These are phyloP conservation scores for Nasonia longicornis DNA, from an alignment of 1,140 invertebrate genomes.

Conservation along the genomic window DNA sequence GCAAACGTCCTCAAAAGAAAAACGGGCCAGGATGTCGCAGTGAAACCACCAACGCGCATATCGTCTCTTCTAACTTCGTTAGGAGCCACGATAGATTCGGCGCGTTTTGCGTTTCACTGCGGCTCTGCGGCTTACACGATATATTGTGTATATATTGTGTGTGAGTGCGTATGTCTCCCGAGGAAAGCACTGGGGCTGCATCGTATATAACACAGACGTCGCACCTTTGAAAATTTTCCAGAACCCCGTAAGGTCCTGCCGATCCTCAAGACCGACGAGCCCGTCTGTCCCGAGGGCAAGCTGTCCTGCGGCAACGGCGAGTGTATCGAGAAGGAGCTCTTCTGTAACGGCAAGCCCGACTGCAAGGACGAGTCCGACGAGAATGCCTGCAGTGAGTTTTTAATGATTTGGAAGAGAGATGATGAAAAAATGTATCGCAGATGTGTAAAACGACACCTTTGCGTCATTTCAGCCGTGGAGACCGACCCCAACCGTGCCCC, in stretches of 20 bases:
- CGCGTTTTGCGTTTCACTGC: not conserved
- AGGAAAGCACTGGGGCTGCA: not conserved
- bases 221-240: conserved; percentile 64
- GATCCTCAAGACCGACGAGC: conserved; percentile 91
- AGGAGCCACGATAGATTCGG: too few species aligned
- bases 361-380: conserved; percentile 96
- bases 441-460: not conserved
- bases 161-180: conserved; percentile 3
- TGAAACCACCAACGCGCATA: too few species aligned
- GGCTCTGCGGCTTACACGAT: too few species aligned
- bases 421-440: not conserved
- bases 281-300: conserved; percentile 88
- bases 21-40: too few species aligned
- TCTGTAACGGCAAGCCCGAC: conserved; percentile 92
- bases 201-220: not conserved
- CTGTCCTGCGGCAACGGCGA: conserved; percentile 90
- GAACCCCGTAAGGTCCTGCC: conserved; percentile 90
- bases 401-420: too few species aligned
- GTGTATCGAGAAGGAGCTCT: conserved; percentile 89
- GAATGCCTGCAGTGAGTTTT: conserved; percentile 90
- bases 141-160: not conserved
- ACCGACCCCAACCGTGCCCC: conserved; percentile 89
- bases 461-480: conserved; percentile 79
- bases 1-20: too few species aligned
- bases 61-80: too few species aligned